Base-by-base conservation (phyloP, 2,113 vertebrate genomes). In the Mola mola region DNA sequence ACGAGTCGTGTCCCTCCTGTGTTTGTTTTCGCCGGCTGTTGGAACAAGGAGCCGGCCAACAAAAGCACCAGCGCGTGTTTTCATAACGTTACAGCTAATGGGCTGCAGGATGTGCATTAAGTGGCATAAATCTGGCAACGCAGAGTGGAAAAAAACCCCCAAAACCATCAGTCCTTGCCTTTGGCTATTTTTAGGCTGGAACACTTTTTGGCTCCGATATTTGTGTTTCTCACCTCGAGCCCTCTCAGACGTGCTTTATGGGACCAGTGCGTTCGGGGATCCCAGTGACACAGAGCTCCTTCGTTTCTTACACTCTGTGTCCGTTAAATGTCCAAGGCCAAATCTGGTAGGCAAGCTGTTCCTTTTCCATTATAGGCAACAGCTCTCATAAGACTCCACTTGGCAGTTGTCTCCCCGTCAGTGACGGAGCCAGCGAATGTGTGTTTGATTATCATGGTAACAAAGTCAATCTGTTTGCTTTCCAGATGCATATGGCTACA, bases 401-500 rank as follows among this genome's bases (percentile, higher is more conserved):
- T 73, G 70, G 78, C 82, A 71, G 12, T 17, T 8, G 41, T 34
- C 36, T 62, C 48, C 34, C 42, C 38, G 48, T 58, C 24, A 19
- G 38, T 36, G 4, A 56, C 31, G n/a, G 5, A 67, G 61, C 62
- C 63, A 66, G 60, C 57, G 43, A 74, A 78, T 57, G 67, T 72
- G 51, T 81, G 64, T 84, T 81, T 83, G 61, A 78, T 70, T 69
- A 34, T 78, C 59, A 40, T 60, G 49, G 29, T 84, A 78, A 85
- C 75, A 67, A 61, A 51, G 47, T 75, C 25, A 12, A 22, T 75
- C n/a, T 60, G 61, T 89, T 74, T 89, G 69, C 74, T 63, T 90
- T 91, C 43, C 91, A 99, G 97, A 98, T 86, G 94, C 95, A 67
- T 98, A 94, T 71, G 90, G 91, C 87, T 98, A 94, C 49, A 72